These are phyloP conservation scores for Sarcoramphus papa DNA, from an alignment of 2,797 vertebrate species.

Conservation along the genomic window DNA sequence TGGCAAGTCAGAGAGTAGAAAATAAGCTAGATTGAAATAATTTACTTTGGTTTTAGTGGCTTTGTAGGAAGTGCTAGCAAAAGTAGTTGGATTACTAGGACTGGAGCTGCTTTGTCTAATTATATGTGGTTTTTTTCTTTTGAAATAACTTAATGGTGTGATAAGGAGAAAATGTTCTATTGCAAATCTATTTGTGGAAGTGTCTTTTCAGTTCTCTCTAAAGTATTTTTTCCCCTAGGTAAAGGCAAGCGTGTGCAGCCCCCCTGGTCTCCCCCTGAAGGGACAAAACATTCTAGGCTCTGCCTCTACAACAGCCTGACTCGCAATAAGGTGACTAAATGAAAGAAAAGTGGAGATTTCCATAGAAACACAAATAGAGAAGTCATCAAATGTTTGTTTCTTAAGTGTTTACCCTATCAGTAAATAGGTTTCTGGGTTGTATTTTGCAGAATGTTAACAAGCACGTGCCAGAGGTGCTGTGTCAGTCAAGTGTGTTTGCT, in stretches of 20 bases:
- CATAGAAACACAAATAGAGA: neutral
- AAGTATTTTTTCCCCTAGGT: constrained; percentile 65
- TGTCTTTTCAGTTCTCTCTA: neutral
- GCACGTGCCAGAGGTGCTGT: neutral
- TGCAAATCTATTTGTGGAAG: neutral
- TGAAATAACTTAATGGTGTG: neutral
- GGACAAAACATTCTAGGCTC: constrained; percentile 80
- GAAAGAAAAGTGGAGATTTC: neutral
- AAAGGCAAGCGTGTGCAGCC: constrained; percentile 86
- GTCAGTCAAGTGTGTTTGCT: neutral
- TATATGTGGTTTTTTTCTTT: neutral
- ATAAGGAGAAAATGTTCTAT: neutral
- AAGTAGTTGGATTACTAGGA: neutral
- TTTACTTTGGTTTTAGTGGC: neutral
- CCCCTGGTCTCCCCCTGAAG: constrained; percentile 81
- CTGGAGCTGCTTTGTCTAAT: neutral
- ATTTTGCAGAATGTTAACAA: neutral
- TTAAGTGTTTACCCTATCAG: neutral
- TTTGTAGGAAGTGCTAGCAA: neutral
- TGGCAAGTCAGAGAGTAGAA: neutral
- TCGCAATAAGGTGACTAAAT: constrained; percentile 82
- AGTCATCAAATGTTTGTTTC: neutral
- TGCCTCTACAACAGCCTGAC: constrained; percentile 95
- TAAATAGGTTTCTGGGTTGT: neutral
- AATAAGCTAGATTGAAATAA: neutral